Percentiles rank a stretch among this genome's conserved stretches.
phyloP scores from a whole-genome alignment of 1,140 invertebrate species.

The Adoxophyes honmai region DNA sequence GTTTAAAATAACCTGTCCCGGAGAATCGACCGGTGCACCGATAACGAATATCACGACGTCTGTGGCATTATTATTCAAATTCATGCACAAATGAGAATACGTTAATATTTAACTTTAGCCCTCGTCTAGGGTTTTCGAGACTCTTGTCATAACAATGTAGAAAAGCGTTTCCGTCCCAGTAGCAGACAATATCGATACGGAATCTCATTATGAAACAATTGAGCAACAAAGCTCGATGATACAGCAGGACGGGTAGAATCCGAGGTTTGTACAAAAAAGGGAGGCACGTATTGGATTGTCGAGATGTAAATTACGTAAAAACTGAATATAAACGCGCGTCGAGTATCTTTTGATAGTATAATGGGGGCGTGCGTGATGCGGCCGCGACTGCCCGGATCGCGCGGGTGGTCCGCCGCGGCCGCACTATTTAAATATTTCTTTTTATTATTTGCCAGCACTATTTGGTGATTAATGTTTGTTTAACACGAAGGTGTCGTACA shows the following conservation, averaged over 20 bases:
- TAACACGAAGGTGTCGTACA: constrained; percentile 58
- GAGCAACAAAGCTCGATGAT: constrained; percentile 29
- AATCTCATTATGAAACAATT: constrained; percentile 42
- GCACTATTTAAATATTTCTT: constrained; percentile 61
- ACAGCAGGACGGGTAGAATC: constrained; percentile 20
- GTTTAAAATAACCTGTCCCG: constrained; percentile 16
- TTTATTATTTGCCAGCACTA: constrained; percentile 56
- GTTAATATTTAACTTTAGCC: constrained; percentile 2
- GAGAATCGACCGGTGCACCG: neutral
- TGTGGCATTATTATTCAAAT: constrained; percentile 9
- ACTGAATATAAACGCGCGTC: constrained; percentile 59
- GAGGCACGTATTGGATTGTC: constrained; percentile 38
- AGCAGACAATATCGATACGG: constrained; percentile 53
- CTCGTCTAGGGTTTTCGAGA: neutral
- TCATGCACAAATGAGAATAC: constrained; percentile 1
- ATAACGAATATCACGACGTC: neutral
- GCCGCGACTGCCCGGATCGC: constrained; percentile 34
- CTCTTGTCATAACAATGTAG: constrained; percentile 11
- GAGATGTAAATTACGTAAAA: constrained; percentile 67
- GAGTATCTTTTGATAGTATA: constrained; percentile 59
- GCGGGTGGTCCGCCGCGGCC: constrained; percentile 57
- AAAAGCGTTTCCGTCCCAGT: constrained; percentile 34
- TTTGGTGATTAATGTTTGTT: constrained; percentile 59
- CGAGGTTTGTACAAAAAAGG: constrained; percentile 23
- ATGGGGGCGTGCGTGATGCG: constrained; percentile 51